Evolutionary conservation across 2,888 invertebrate species (phyloP).

Genomic region (Latrodectus hesperus): DNA sequence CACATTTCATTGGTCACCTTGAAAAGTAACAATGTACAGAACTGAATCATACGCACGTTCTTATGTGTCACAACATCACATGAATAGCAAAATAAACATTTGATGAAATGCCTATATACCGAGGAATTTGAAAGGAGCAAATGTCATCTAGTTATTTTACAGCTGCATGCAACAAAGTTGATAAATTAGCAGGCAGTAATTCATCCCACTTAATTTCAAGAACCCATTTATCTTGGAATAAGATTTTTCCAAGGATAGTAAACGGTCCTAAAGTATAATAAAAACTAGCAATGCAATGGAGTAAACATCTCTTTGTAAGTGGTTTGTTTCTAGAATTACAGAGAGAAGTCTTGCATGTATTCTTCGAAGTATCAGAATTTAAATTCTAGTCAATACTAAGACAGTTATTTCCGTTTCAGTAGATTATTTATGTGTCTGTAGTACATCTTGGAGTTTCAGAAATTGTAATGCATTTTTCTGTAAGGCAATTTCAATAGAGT

Average conservation of each 20-base stretch:
- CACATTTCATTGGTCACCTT: slow-evolving; percentile 56
- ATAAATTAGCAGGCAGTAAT: slow-evolving; percentile 62
- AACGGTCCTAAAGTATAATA: not conserved
- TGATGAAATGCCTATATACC: slow-evolving; percentile 16
- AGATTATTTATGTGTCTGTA: not conserved
- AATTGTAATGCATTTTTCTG: not conserved
- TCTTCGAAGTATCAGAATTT: no score
- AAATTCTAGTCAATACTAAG: no score
- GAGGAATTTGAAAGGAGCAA: no score
- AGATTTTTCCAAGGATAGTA: not conserved
- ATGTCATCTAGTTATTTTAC: no score
- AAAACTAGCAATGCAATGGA: no score
- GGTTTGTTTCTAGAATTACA: no score
- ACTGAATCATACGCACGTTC: slow-evolving; percentile 69
- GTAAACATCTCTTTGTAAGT: no score
- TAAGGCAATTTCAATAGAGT: not conserved
- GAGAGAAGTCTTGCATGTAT: no score
- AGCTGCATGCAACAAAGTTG: no score
- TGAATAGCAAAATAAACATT: slow-evolving; percentile 20
- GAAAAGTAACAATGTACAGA: slow-evolving; percentile 66
- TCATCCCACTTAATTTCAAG: slow-evolving; percentile 71
- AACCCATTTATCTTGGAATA: slow-evolving; percentile 4
- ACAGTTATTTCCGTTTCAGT: no score
- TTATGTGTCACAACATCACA: slow-evolving; percentile 71
- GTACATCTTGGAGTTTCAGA: not conserved